phyloP scores from a whole-genome alignment of 1,140 invertebrate species.

The Cecropterus lyciades region DNA sequence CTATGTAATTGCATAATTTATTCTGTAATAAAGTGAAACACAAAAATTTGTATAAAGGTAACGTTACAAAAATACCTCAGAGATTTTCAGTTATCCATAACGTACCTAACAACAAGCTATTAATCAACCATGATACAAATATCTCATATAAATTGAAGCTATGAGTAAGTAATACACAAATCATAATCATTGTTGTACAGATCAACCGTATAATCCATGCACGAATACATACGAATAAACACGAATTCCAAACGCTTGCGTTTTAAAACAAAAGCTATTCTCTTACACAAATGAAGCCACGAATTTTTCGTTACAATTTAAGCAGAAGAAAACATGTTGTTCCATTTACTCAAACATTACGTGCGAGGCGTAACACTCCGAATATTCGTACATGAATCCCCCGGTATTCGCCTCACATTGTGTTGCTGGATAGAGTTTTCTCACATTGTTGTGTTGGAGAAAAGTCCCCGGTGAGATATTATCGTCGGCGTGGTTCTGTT shows the following conservation, averaged over 20 bases:
- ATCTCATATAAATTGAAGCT: too few species aligned
- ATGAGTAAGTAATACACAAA: too few species aligned
- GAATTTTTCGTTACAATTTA: not conserved
- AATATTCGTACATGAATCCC: constrained; percentile 31
- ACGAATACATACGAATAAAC: not conserved
- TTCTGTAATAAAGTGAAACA: too few species aligned
- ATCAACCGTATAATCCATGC: not conserved
- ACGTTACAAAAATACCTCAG: too few species aligned
- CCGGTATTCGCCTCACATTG: constrained; percentile 36
- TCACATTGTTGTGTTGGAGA: constrained; percentile 40
- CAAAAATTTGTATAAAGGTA: too few species aligned
- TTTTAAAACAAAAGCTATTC: constrained; percentile 4
- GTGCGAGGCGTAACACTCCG: constrained; percentile 5
- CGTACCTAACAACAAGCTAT: too few species aligned
- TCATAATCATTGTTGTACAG: not conserved
- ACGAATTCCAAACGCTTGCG: not conserved
- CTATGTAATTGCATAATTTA: too few species aligned
- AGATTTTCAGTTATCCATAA: too few species aligned
- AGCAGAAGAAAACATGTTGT: constrained; percentile 8
- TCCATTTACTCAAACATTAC: constrained; percentile 24
- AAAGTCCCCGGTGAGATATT: constrained; percentile 40
- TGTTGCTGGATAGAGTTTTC: constrained; percentile 32
- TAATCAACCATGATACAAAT: too few species aligned
- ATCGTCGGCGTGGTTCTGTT: constrained; percentile 34
- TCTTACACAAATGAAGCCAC: constrained; percentile 1